A percentile compares a stretch with the other conserved stretches of the same genome.
Evolutionary conservation across 2,113 vertebrate genomes (phyloP).

Genomic region (Genyomyrus donnyi): DNA sequence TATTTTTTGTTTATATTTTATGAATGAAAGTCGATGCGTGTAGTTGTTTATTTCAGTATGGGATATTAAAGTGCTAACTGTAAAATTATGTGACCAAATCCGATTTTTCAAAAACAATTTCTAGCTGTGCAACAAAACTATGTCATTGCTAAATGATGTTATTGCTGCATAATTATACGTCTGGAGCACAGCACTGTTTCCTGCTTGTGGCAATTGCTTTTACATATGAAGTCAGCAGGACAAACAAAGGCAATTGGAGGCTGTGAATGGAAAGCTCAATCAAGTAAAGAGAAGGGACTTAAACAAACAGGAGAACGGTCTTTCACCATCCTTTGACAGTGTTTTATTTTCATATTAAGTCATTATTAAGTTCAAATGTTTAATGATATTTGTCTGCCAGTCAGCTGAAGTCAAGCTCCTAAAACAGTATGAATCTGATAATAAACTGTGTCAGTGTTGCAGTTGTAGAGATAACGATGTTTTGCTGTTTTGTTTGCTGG

Average conservation of each 20-base stretch:
- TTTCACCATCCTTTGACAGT: neutral
- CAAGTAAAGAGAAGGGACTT: neutral
- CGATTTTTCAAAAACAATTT: neutral
- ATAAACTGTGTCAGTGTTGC: neutral
- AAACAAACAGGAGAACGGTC: neutral
- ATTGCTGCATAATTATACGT: constrained; percentile 17
- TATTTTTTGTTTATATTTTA: neutral
- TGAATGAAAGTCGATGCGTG: neutral
- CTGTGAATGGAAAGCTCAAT: neutral
- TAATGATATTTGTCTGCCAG: neutral
- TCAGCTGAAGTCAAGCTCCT: neutral
- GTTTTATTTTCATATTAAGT: neutral
- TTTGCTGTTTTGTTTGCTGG: neutral
- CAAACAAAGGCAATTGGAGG: constrained; percentile 10
- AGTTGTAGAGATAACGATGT: no score
- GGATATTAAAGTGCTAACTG: neutral
- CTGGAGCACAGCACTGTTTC: neutral
- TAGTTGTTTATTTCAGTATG: neutral
- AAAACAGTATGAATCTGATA: neutral
- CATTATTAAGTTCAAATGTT: neutral
- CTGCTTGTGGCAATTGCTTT: neutral
- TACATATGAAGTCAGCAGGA: neutral
- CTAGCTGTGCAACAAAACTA: neutral
- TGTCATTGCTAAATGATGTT: constrained; percentile 12
- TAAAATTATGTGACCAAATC: constrained; percentile 1